Percentiles rank a stretch among this genome's conserved stretches.
Conservation (phyloP, 2,113 vertebrate species). For the Tyto alba region DNA sequence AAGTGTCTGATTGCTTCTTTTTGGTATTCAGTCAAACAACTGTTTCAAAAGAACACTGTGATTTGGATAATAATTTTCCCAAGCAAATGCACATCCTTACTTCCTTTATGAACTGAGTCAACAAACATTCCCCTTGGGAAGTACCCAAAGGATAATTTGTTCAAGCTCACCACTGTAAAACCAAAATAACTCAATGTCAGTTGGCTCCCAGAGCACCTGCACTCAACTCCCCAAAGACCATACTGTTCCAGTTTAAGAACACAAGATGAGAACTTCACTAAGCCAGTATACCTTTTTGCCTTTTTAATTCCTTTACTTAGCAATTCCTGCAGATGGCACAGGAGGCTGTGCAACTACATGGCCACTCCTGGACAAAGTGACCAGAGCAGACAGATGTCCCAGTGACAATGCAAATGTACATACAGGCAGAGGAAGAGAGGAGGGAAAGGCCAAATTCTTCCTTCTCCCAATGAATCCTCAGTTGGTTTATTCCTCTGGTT, state of each 20-base stretch:
- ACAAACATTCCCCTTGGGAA: slow-evolving; percentile 68
- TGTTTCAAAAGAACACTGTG: slow-evolving; percentile 68
- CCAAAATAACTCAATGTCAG: slow-evolving; percentile 46
- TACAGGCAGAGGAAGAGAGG: not conserved
- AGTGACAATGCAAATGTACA: not conserved
- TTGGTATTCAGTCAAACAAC: slow-evolving; percentile 69
- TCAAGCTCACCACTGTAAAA: slow-evolving; percentile 40
- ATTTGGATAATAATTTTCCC: slow-evolving; percentile 73
- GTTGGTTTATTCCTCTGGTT: not conserved
- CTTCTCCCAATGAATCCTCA: not conserved
- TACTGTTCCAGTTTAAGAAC: not conserved
- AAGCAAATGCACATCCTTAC: slow-evolving; percentile 70
- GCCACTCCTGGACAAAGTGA: not conserved
- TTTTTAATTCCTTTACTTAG: slow-evolving; percentile 16
- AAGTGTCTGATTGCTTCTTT: slow-evolving; percentile 62
- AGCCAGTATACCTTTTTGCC: not conserved
- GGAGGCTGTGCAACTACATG: not conserved
- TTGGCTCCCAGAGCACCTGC: slow-evolving; percentile 50
- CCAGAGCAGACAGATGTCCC: not conserved
- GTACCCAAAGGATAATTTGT: slow-evolving; percentile 68
- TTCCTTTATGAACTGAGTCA: slow-evolving; percentile 69
- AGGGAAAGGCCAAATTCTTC: not conserved
- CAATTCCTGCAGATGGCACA: not conserved
- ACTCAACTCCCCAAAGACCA: slow-evolving; percentile 39
- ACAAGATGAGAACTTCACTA: slow-evolving; percentile 25